phyloP scores from a whole-genome alignment of 2,888 invertebrate species.

The Glomeris marginata region DNA sequence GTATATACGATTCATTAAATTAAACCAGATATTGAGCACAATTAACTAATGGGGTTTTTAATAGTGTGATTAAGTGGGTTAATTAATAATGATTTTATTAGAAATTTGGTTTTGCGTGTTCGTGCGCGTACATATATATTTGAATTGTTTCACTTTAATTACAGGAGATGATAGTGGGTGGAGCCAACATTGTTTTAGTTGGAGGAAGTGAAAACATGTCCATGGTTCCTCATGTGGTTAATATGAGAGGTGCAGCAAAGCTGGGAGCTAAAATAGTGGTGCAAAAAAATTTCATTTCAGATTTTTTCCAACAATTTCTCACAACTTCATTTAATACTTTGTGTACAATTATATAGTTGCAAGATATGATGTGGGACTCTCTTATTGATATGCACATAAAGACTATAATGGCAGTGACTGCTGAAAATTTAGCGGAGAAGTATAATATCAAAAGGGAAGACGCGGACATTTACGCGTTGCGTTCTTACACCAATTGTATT shows the following conservation, averaged over 20 bases:
- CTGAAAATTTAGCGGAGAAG: constrained; percentile 79
- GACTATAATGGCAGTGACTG: constrained; percentile 89
- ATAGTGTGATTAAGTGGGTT: too few relatives aligned
- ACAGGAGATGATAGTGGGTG: constrained; percentile 71
- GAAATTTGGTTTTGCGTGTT: too few relatives aligned
- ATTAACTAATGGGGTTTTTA: too few relatives aligned
- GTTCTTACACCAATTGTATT: constrained; percentile 79
- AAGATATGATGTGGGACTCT: constrained; percentile 79
- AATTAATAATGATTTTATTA: too few relatives aligned
- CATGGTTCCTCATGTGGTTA: constrained; percentile 67
- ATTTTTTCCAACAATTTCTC: constrained; percentile 12
- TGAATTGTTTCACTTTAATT: neutral
- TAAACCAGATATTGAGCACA: too few relatives aligned
- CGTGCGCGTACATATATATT: too few relatives aligned
- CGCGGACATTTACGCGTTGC: constrained; percentile 68
- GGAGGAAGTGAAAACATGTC: constrained; percentile 97
- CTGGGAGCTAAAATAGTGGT: constrained; percentile 49
- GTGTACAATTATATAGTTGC: constrained; percentile 43
- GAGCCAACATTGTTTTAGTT: constrained; percentile 68
- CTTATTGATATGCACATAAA: constrained; percentile 78
- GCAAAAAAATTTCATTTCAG: constrained; percentile 37
- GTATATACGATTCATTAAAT: too few relatives aligned
- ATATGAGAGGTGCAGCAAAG: constrained; percentile 72
- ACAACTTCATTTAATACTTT: neutral
- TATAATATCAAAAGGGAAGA: constrained; percentile 64